A percentile compares a stretch with the other conserved stretches of the same genome.
Evolutionary conservation across 2,797 vertebrate species (phyloP).

Genomic region (Squalus acanthias): DNA sequence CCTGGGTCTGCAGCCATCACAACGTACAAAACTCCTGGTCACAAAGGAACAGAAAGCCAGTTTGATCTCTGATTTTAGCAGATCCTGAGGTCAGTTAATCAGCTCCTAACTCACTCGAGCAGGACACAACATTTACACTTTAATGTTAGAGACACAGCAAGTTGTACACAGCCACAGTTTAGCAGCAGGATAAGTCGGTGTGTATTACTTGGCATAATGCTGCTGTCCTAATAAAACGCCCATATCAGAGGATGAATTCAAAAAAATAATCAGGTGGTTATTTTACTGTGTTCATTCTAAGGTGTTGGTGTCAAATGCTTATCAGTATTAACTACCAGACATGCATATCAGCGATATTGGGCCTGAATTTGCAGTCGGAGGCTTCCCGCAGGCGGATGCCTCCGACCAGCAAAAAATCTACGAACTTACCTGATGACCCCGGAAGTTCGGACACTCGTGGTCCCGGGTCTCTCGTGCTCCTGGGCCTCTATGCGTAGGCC

Average conservation of each 20-base stretch:
- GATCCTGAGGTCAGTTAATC: neutral
- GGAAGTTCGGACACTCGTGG: too few species aligned
- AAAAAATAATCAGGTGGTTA: neutral
- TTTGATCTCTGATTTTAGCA: neutral
- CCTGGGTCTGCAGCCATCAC: neutral
- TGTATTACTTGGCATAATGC: neutral
- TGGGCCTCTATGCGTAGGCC: too few species aligned
- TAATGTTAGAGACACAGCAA: too few species aligned
- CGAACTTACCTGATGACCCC: too few species aligned
- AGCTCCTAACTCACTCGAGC: neutral
- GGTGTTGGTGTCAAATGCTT: neutral
- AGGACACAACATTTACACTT: neutral
- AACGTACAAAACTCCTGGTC: neutral
- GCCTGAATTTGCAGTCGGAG: too few species aligned
- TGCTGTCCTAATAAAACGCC: neutral
- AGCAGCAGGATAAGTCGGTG: neutral
- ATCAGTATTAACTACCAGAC: neutral
- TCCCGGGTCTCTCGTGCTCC: too few species aligned
- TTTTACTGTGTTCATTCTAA: neutral
- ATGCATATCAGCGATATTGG: too few species aligned
- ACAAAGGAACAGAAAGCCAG: too few species aligned
- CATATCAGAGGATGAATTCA: neutral
- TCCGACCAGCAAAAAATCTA: too few species aligned
- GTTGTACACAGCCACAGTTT: neutral
- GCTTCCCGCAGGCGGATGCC: too few species aligned